These are phyloP conservation scores for Acanthisitta chloris DNA, from an alignment of 2,113 vertebrate genomes.

Conservation along the genomic window DNA sequence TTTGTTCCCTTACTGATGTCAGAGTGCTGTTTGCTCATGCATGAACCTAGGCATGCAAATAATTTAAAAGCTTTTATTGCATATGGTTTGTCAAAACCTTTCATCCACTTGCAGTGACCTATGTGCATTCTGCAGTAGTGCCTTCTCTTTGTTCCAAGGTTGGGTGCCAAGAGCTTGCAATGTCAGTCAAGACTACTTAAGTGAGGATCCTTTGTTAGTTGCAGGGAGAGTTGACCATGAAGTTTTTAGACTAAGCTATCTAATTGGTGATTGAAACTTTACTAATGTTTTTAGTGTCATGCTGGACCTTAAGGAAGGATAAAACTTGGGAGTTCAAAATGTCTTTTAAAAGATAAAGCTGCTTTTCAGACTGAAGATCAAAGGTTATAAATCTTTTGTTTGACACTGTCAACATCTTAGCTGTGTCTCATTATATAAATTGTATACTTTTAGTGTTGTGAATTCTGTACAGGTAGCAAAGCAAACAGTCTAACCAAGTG, in stretches of 20 bases:
- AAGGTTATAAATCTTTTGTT: not conserved
- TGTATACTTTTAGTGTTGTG: not conserved
- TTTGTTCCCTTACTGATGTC: not conserved
- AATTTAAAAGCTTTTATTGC: not conserved
- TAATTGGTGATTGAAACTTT: not conserved
- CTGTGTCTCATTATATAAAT: not conserved
- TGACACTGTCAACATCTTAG: not conserved
- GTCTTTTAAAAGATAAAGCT: not conserved
- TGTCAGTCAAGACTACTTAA: not conserved
- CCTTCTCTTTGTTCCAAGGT: not conserved
- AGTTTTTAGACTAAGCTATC: not conserved
- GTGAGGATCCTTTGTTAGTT: not conserved
- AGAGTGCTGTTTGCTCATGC: not conserved
- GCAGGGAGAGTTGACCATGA: not conserved
- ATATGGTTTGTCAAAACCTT: not conserved
- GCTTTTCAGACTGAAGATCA: not conserved
- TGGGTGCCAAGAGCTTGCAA: not conserved
- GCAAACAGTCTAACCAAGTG: not conserved
- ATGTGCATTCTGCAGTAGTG: not conserved
- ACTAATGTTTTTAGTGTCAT: not conserved
- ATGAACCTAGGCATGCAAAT: not conserved
- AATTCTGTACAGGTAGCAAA: not conserved
- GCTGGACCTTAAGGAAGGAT: not conserved
- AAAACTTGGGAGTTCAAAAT: not conserved
- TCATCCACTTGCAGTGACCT: not conserved